These are phyloP conservation scores for Hoplostethus atlanticus DNA, from an alignment of 2,797 vertebrate species.

Conservation along the genomic window DNA sequence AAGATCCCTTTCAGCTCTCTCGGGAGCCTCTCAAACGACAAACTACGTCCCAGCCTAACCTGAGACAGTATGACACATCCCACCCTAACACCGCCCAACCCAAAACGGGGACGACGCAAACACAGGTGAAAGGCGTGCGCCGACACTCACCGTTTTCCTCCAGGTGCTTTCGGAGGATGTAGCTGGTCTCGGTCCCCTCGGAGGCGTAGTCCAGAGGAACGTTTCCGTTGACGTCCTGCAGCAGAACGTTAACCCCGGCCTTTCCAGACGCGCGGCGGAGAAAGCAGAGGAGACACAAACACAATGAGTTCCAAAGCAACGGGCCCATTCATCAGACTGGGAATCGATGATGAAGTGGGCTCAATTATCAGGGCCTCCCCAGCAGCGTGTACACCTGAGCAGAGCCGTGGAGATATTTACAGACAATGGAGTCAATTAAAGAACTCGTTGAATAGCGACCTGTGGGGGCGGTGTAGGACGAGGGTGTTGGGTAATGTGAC, in stretches of 20 bases:
- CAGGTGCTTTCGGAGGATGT: slow-evolving; percentile 90
- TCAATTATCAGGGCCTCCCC: slow-evolving; percentile 75
- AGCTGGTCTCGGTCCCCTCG: slow-evolving; percentile 92
- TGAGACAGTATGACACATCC: background rate
- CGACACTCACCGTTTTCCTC: slow-evolving; percentile 91
- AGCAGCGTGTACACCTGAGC: slow-evolving; percentile 54
- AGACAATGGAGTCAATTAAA: slow-evolving; percentile 74
- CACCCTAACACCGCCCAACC: background rate
- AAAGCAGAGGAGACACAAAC: slow-evolving; percentile 38
- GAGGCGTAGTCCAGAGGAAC: slow-evolving; percentile 91
- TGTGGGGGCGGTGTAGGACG: slow-evolving; percentile 6
- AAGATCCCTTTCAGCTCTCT: too few relatives aligned
- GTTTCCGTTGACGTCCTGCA: slow-evolving; percentile 94
- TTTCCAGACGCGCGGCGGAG: slow-evolving; percentile 57
- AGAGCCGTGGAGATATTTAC: slow-evolving; percentile 57
- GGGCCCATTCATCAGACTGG: slow-evolving; percentile 60
- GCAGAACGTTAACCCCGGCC: slow-evolving; percentile 92
- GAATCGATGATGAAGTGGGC: slow-evolving; percentile 73
- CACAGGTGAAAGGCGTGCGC: background rate
- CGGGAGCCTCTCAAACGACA: background rate
- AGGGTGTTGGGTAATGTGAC: slow-evolving; percentile 45
- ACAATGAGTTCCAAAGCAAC: slow-evolving; percentile 60
- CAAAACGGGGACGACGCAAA: background rate
- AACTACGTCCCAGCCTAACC: background rate
- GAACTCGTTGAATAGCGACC: slow-evolving; percentile 72